Conservation (phyloP, 2,888 invertebrate species). For the Boloria euphrosyne region DNA sequence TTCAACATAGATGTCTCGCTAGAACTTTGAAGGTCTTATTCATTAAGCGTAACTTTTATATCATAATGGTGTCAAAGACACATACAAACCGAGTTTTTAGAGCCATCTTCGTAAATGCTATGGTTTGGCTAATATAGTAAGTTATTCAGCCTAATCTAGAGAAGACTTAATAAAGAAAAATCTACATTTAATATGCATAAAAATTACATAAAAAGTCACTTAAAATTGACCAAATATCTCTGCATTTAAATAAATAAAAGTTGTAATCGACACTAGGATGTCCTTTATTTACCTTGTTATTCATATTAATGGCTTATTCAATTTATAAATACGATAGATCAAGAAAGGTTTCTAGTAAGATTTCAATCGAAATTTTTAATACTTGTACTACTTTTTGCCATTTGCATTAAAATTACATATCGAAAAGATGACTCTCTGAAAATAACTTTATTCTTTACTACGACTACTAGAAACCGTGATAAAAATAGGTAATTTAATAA, state of each 20-base stretch:
- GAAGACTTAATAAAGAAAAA: too few species aligned
- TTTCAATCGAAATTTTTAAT: too few species aligned
- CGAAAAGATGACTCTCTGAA: too few species aligned
- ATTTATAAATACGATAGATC: not conserved
- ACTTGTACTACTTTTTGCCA: too few species aligned
- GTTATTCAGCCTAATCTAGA: too few species aligned
- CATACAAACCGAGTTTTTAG: not conserved
- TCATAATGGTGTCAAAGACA: not conserved
- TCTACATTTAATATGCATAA: too few species aligned
- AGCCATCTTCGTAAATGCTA: slow-evolving; percentile 25
- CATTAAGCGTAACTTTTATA: not conserved
- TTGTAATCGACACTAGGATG: not conserved
- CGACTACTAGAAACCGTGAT: too few species aligned
- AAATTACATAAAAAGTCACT: too few species aligned
- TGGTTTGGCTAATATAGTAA: not conserved
- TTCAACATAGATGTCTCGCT: not conserved
- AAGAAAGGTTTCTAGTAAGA: not conserved
- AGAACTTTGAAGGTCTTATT: slow-evolving; percentile 11
- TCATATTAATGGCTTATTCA: not conserved
- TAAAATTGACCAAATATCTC: too few species aligned
- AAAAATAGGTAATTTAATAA: too few species aligned
- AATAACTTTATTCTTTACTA: too few species aligned
- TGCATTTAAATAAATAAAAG: slow-evolving; percentile 2
- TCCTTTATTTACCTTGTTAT: slow-evolving; percentile 1
- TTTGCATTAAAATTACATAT: too few species aligned